Conservation (phyloP, 1,140 invertebrate species). For the Drosophila kikkawai region DNA sequence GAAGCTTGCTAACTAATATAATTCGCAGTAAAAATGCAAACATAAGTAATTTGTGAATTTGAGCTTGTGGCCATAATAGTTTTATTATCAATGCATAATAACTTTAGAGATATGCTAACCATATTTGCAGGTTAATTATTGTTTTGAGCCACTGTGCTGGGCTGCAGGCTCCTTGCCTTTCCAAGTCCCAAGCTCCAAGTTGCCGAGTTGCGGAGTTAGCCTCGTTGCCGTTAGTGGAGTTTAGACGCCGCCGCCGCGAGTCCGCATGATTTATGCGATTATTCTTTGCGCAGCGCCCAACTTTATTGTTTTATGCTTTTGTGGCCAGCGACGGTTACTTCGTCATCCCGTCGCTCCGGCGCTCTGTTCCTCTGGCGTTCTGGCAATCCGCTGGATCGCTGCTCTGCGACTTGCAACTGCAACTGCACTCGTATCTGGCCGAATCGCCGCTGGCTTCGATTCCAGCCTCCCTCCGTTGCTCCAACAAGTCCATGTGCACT, state of each 20-base stretch:
- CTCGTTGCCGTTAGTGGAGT: slow-evolving; percentile 66
- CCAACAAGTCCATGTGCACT: slow-evolving; percentile 19
- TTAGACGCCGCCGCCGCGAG: slow-evolving; percentile 72
- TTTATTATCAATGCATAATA: slow-evolving; percentile 3
- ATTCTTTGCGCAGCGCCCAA: slow-evolving; percentile 79
- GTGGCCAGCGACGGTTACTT: slow-evolving; percentile 51
- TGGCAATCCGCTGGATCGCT: slow-evolving; percentile 41
- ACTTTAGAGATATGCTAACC: neutral
- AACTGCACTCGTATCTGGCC: slow-evolving; percentile 65
- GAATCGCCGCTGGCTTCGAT: slow-evolving; percentile 61
- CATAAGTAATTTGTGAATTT: neutral
- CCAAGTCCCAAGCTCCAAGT: slow-evolving; percentile 17
- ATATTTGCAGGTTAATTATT: slow-evolving; percentile 8
- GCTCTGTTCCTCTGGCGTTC: slow-evolving; percentile 22
- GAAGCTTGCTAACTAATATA: neutral
- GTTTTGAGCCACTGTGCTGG: slow-evolving; percentile 27
- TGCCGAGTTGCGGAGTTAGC: slow-evolving; percentile 19
- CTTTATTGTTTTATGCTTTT: slow-evolving; percentile 83
- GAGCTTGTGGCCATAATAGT: neutral
- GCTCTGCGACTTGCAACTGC: slow-evolving; percentile 39
- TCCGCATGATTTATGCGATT: slow-evolving; percentile 82
- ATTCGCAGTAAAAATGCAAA: slow-evolving; percentile 1
- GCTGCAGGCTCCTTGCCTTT: neutral
- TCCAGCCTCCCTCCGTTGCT: slow-evolving; percentile 41
- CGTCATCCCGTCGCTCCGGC: slow-evolving; percentile 21